These are phyloP conservation scores for Corvus moneduloides DNA, from an alignment of 2,113 vertebrate species.

Conservation along the genomic window DNA sequence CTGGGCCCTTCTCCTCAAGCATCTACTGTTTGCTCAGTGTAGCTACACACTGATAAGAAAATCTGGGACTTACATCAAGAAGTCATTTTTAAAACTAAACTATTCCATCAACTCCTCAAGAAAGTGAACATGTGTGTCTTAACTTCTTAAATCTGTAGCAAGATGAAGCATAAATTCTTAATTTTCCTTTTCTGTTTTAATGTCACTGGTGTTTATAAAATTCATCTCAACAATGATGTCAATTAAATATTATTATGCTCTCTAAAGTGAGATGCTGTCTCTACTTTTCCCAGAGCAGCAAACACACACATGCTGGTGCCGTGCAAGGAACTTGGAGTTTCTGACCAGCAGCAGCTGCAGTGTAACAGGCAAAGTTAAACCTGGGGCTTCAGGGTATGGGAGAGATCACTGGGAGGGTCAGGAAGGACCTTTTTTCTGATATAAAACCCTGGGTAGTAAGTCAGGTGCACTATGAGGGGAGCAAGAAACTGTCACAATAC, in stretches of 20 bases:
- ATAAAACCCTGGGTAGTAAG: neutral
- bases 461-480: neutral
- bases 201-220: slow-evolving; percentile 8
- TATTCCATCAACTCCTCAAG: neutral
- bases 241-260: slow-evolving; percentile 34
- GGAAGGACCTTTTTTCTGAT: neutral
- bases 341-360: slow-evolving; percentile 10
- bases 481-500: neutral
- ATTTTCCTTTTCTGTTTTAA: slow-evolving; percentile 5
- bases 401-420: neutral
- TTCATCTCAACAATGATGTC: slow-evolving; percentile 16
- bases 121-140: neutral
- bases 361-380: neutral
- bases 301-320: neutral
- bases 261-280: slow-evolving; percentile 30
- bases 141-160: neutral
- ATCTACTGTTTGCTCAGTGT: neutral
- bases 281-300: slow-evolving; percentile 14
- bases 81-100: neutral
- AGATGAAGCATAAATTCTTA: slow-evolving; percentile 31
- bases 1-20: neutral
- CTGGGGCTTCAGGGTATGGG: neutral
- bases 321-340: neutral
- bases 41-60: neutral
- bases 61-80: neutral